Evolutionary conservation across 1,140 invertebrate genomes (phyloP).

Genomic region (Platorchestia sp.): DNA sequence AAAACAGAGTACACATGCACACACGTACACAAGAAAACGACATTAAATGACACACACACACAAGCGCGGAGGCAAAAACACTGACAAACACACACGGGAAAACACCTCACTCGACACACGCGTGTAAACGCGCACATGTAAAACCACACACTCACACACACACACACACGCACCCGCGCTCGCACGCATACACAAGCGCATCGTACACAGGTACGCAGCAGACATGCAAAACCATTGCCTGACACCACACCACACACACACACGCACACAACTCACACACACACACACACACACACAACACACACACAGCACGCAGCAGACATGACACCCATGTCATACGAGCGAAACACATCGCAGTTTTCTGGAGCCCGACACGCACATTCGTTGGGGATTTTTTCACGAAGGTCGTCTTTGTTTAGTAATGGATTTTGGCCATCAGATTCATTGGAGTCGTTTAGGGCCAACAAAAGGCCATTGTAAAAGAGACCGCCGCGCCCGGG

Average conservation of each 20-base stretch:
- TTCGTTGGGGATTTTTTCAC: slow-evolving; percentile 41
- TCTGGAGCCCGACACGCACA: background rate
- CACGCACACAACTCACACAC: background rate
- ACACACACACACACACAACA: background rate
- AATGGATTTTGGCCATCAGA: slow-evolving; percentile 41
- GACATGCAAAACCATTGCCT: no score
- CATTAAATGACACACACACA: background rate
- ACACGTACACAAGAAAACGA: background rate
- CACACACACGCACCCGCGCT: background rate
- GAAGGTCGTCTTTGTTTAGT: slow-evolving; percentile 51
- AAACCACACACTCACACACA: background rate
- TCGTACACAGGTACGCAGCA: no score
- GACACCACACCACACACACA: background rate
- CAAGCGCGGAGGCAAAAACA: background rate
- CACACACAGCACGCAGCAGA: background rate
- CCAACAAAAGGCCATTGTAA: slow-evolving; percentile 49
- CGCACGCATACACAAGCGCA: background rate
- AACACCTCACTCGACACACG: no score
- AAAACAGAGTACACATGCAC: background rate
- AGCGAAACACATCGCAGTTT: background rate
- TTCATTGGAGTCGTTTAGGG: slow-evolving; percentile 46
- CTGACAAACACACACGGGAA: no score
- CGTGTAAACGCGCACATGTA: no score
- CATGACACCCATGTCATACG: background rate
- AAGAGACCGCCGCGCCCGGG: background rate